A percentile compares a stretch with the other conserved stretches of the same genome.
These are phyloP conservation scores for Brachynemurus nebulosus DNA, from an alignment of 2,888 invertebrate species.

Conservation along the genomic window DNA sequence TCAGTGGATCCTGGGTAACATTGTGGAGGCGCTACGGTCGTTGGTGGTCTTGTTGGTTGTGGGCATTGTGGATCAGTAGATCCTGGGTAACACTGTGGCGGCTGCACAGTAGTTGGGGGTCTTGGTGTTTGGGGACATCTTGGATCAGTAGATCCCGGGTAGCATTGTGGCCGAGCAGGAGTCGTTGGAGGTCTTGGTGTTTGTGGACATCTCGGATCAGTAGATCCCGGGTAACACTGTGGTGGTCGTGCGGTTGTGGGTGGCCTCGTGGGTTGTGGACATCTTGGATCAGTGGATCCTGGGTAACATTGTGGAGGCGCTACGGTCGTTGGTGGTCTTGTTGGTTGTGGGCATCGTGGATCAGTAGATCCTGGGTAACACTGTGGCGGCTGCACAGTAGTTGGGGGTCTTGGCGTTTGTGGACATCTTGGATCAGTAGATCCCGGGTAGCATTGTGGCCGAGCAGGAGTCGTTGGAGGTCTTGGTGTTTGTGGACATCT, in stretches of 20 bases:
- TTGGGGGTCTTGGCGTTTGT: slow-evolving; percentile 13
- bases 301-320: slow-evolving; percentile 23
- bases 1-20: slow-evolving; percentile 24
- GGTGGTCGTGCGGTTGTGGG: slow-evolving; percentile 17
- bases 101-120: slow-evolving; percentile 18
- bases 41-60: slow-evolving; percentile 21
- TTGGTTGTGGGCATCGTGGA: slow-evolving; percentile 21
- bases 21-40: slow-evolving; percentile 20
- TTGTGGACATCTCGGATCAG: slow-evolving; percentile 23
- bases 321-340: slow-evolving; percentile 16
- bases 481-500: slow-evolving; percentile 19
- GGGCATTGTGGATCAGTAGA: slow-evolving; percentile 29
- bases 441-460: slow-evolving; percentile 22
- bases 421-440: slow-evolving; percentile 23
- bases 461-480: slow-evolving; percentile 21
- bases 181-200: slow-evolving; percentile 10
- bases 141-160: slow-evolving; percentile 23
- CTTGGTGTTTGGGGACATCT: slow-evolving; percentile 22
- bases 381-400: slow-evolving; percentile 11
- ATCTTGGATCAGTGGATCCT: slow-evolving; percentile 24
- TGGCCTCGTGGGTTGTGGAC: slow-evolving; percentile 25
- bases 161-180: slow-evolving; percentile 21
- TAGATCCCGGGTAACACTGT: slow-evolving; percentile 21
- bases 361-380: slow-evolving; percentile 24
- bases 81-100: slow-evolving; percentile 27